These are phyloP conservation scores for Amblyteles armatorius DNA, from an alignment of 2,888 invertebrate genomes.

Conservation along the genomic window DNA sequence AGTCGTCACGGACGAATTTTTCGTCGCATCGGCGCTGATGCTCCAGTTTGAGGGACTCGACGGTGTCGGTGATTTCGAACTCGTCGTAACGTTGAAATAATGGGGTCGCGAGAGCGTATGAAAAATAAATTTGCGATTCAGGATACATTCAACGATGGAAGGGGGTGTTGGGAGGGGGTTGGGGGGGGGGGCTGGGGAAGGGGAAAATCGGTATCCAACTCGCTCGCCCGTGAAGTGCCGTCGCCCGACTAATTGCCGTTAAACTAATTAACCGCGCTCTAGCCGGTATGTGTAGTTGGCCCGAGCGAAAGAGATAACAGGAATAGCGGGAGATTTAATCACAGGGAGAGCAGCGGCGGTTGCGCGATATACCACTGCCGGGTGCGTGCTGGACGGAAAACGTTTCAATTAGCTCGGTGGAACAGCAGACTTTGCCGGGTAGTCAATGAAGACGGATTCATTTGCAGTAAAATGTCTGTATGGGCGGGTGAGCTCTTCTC, in stretches of 20 bases:
- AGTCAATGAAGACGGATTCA: slow-evolving; percentile 20
- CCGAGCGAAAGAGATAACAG: slow-evolving; percentile 1
- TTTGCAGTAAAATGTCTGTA: background rate
- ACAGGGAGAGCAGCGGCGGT: background rate
- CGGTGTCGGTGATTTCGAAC: slow-evolving; percentile 19
- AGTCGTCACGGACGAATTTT: slow-evolving; percentile 17
- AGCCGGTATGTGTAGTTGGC: background rate
- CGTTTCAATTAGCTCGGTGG: slow-evolving; percentile 30
- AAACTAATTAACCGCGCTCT: slow-evolving; percentile 40
- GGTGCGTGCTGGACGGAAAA: background rate
- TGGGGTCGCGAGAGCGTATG: slow-evolving; percentile 21
- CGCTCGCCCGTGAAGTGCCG: slow-evolving; percentile 19
- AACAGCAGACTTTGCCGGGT: background rate
- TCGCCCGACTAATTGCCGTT: slow-evolving; percentile 41
- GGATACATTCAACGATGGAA: background rate
- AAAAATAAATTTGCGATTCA: slow-evolving; percentile 18
- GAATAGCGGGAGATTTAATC: slow-evolving; percentile 38
- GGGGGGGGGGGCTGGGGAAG: background rate
- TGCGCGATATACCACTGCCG: background rate
- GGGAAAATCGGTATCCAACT: background rate
- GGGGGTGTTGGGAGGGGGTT: background rate
- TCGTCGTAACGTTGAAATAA: slow-evolving; percentile 35
- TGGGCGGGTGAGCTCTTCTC: background rate
- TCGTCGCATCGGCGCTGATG: slow-evolving; percentile 43
- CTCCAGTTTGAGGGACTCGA: background rate